Evolutionary conservation across 2,797 vertebrate genomes (phyloP), one percentile per base, ranked within the genome.

Genomic region (Enteromius fasciolatus): DNA sequence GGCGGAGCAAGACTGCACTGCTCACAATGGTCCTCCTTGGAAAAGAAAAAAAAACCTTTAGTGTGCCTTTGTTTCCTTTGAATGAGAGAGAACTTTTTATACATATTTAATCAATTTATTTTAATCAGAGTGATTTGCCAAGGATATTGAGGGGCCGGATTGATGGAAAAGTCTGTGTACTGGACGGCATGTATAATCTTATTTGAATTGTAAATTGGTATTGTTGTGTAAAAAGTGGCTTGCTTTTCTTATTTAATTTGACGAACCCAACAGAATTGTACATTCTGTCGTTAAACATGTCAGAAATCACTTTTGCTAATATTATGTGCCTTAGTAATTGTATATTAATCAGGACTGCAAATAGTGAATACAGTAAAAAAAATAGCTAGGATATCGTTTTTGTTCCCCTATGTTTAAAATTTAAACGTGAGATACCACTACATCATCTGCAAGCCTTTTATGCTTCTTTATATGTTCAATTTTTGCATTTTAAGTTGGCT

Each of bases 61-160:
- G 80, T 36, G 70, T 86, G 86, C 89, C 89, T 89, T 67, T 86
- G 84, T 90, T 87, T 88, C 84, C 86, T 87, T 80, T 87, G 64
- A 68, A 69, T 85, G 87, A 84, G 80, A 90, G 83, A 87, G 86
- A 88, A 83, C 83, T 84, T 83, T 74, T 64, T 54, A 69, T 33
- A 69, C 5, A 25, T 83, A 76, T 83, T 70, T 77, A 77, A 83
- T 83, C 74, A 15, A 20, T 48, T 69, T 82, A 46, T 69, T 76
- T 76, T 77, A 83, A 76, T 83, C 74, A n/a, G 31, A 20, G 61
- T 59, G 4, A 48, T 82, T 77, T 70, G 50, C 64, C 0, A 39
- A 59, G 5, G 41, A 82, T 89, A 82, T 82, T 46, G 70, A 85
- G 64, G 81, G 82, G 64, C 85, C 59, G 1, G 81, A 85, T 64